Evolutionary conservation across 2,888 invertebrate genomes (phyloP).

Genomic region (Petrophora chlorosata): DNA sequence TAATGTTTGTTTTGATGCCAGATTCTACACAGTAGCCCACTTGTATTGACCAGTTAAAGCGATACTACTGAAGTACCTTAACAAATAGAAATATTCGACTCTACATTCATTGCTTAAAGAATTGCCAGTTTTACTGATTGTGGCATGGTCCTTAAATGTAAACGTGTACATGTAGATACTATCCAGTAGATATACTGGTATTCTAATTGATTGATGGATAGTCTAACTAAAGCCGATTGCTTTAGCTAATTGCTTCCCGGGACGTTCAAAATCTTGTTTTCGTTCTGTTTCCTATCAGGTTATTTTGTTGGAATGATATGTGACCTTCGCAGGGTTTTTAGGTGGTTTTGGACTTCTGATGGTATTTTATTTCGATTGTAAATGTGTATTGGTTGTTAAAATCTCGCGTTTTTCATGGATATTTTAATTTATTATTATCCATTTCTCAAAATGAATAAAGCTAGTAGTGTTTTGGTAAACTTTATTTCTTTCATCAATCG

Average conservation of each 20-base stretch:
- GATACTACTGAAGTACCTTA: not conserved
- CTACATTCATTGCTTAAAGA: not conserved
- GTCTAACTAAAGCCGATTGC: conserved; percentile 10
- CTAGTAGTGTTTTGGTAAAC: too few species aligned
- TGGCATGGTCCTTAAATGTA: conserved; percentile 6
- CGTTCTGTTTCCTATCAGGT: conserved; percentile 9
- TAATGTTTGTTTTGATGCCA: conserved; percentile 27
- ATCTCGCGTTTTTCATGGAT: too few species aligned
- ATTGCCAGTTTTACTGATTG: not conserved
- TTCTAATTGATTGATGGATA: conserved; percentile 18
- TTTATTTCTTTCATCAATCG: not conserved
- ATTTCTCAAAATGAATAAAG: too few species aligned
- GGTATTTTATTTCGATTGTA: too few species aligned
- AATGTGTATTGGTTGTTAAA: too few species aligned
- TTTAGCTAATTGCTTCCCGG: conserved; percentile 9
- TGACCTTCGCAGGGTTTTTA: too few species aligned
- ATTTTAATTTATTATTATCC: too few species aligned
- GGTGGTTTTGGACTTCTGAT: too few species aligned
- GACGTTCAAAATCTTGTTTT: conserved; percentile 4
- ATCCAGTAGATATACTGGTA: conserved; percentile 4
- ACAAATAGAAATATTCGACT: not conserved
- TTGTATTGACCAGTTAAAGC: not conserved
- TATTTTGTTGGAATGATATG: too few species aligned
- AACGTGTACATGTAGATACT: not conserved
- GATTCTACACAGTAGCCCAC: conserved; percentile 20